Conservation (phyloP, 2,888 invertebrate genomes). For the Acronicta alni region DNA sequence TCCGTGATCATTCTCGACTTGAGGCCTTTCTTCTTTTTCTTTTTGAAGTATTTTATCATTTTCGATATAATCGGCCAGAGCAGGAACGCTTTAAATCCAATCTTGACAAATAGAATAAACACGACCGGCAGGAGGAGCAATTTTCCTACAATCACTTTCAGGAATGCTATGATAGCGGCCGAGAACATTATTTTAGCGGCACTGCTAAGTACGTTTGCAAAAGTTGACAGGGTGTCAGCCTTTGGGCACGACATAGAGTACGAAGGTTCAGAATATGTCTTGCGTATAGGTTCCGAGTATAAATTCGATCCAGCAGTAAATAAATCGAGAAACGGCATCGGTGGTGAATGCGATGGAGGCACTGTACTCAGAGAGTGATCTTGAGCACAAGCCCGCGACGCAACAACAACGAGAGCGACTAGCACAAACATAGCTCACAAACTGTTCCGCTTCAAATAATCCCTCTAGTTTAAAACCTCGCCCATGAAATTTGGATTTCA, state of each 20-base stretch:
- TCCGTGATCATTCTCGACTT: conserved; percentile 79
- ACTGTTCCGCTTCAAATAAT: conserved; percentile 80
- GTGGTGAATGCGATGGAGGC: conserved; percentile 65
- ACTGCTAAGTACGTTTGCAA: conserved; percentile 81
- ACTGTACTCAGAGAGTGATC: conserved; percentile 77
- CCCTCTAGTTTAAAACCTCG: conserved; percentile 81
- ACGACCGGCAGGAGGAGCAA: conserved; percentile 79
- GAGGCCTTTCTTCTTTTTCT: conserved; percentile 79
- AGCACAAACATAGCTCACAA: conserved; percentile 78
- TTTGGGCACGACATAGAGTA: conserved; percentile 78
- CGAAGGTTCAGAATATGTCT: conserved; percentile 75
- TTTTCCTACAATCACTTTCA: conserved; percentile 82
- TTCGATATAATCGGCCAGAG: conserved; percentile 85
- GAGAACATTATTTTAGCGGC: conserved; percentile 86
- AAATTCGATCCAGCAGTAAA: conserved; percentile 79
- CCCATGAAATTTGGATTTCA: conserved; percentile 83
- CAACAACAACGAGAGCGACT: conserved; percentile 75
- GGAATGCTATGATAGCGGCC: conserved; percentile 77
- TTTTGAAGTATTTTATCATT: conserved; percentile 82
- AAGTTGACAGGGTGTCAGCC: conserved; percentile 76
- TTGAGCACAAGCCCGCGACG: conserved; percentile 68
- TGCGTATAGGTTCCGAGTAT: conserved; percentile 77
- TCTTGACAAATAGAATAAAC: conserved; percentile 77
- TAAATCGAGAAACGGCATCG: conserved; percentile 78
- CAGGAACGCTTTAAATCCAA: conserved; percentile 80